Evolutionary conservation across 2,888 invertebrate genomes (phyloP), one percentile per base, ranked within the genome.

Genomic region (Drosophila falleni): DNA sequence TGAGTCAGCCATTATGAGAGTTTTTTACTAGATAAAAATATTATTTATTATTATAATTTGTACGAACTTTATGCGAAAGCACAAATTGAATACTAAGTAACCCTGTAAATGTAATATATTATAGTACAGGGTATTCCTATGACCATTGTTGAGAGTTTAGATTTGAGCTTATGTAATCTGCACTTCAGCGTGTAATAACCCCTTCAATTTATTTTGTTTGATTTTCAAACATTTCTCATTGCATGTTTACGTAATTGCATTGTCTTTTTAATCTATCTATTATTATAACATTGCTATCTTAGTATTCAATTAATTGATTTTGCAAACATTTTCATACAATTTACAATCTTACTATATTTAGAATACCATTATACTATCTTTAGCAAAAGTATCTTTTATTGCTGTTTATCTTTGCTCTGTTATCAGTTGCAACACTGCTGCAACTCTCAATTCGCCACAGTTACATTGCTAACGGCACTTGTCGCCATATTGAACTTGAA

Each of bases 401-500:
- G 11, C n/a, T 13, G 37, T 69, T 62, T 49, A 56, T 63, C 49
- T 55, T 29, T 16, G 41, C 33, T 49, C 31, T 47, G 15, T 55
- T 54, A 54, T 54, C 53, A 54, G 41, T 31, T 16, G 39, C 53
- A 39, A 41, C 42, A 42, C 31, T 37, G 35, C 46, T 29, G 46
- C 16, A 16, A 19, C 47, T 60, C 23, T 51, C 50, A 55, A 71
- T 87, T 84, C 66, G 75, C 39, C 50, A 72, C 47, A 33, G 54
- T 53, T 47, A 42, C 46, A 75, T 41, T 67, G 46, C 65, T 60
- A 62, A 76, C 63, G 63, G 69, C 84, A 68, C 65, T 78, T 58
- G 67, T 13, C 67, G 71, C 81, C 81, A 81, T 78, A 70, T 71
- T 85, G 83, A 86, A 88, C 83, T 87, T 89, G 81, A 83, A 72